Base-by-base conservation (phyloP, 2,113 vertebrate genomes). In the Megaleporinus macrocephalus region DNA sequence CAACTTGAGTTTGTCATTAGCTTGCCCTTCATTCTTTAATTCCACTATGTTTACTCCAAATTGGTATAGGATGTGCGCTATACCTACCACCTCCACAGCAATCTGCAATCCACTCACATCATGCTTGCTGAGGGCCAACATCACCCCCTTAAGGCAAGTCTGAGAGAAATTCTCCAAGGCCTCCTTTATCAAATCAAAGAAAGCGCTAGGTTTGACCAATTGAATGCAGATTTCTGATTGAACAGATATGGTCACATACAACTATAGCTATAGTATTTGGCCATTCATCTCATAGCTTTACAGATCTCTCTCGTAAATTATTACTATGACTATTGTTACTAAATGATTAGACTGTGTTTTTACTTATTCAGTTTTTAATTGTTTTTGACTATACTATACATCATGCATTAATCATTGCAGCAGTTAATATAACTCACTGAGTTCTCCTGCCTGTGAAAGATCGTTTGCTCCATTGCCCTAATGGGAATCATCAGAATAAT, bases 1-100 rank as follows among this genome's bases (percentile, higher is more conserved):
- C 41, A 62, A 69, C 51, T 83, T 55, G 59, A 27, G 30, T 73
- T 78, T 33, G 26, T 72, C 36, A 27, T 44, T 27, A 62, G 22
- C 6, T 75, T 47, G 10, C 15, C 70, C 29, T 22, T 53, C 15
- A 49, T 72, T 68, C 44, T 20, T 49, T 79, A 66, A 55, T 55
- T 57, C 14, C 7, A 7, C 49, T 13, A 6, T 22, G 65, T 79
- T 79, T 16, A 55, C 61, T 65, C 10, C 5, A n/a, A 36, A 68
- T 29, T 13, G 10, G 27, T 20, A 44, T 15, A 13, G 41, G 41
- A 63, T 59, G 1, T 49, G 77, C 16, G 51, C 5, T 33, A 41
- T 22, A 6, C 16, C 16, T 51, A 51, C 14, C 4, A 61, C 10
- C 20, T 22, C 20, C 57, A 11, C 10, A 26, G 57, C 57, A 15